These are phyloP conservation scores for Steinernema hermaphroditum DNA, from an alignment of 2,888 invertebrate genomes.

Conservation along the genomic window DNA sequence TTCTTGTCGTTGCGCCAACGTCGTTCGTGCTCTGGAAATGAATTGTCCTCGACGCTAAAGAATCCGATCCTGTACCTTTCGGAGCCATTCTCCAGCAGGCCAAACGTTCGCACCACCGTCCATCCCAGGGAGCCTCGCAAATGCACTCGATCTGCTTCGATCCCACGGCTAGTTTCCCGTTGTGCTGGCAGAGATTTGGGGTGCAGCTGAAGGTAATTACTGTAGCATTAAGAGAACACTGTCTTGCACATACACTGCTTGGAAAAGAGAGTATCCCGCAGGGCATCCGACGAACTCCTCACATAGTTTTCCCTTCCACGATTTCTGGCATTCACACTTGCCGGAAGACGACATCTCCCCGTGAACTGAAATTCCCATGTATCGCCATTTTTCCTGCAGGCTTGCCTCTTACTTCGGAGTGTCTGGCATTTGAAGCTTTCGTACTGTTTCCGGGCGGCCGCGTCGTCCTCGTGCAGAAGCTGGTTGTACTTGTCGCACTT, in stretches of 20 bases:
- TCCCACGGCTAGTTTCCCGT: conserved; percentile 59
- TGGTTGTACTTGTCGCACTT: conserved; percentile 55
- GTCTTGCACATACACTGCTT: conserved; percentile 47
- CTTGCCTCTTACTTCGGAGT: conserved; percentile 46
- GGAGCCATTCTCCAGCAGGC: conserved; percentile 63
- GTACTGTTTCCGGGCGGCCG: conserved; percentile 40
- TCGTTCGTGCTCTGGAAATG: conserved; percentile 46
- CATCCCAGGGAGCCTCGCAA: conserved; percentile 64
- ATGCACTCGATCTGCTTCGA: conserved; percentile 59
- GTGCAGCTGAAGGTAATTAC: conserved; percentile 53
- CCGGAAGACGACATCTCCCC: conserved; percentile 45
- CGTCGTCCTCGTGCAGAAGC: conserved; percentile 42
- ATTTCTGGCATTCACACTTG: conserved; percentile 53
- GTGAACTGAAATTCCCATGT: conserved; percentile 44
- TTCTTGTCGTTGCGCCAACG: conserved; percentile 49
- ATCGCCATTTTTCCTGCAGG: background rate
- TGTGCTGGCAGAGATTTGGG: conserved; percentile 57
- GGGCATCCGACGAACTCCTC: conserved; percentile 58
- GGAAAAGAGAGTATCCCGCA: conserved; percentile 45
- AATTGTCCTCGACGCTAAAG: background rate
- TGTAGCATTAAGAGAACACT: too few species aligned
- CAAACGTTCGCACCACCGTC: conserved; percentile 59
- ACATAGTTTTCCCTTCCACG: conserved; percentile 60
- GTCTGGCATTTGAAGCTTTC: conserved; percentile 60
- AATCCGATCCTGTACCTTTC: conserved; percentile 36